Evolutionary conservation across 1,140 invertebrate genomes (phyloP), one percentile per base, ranked within the genome.

Genomic region (Yoshiicerus persimilis): DNA sequence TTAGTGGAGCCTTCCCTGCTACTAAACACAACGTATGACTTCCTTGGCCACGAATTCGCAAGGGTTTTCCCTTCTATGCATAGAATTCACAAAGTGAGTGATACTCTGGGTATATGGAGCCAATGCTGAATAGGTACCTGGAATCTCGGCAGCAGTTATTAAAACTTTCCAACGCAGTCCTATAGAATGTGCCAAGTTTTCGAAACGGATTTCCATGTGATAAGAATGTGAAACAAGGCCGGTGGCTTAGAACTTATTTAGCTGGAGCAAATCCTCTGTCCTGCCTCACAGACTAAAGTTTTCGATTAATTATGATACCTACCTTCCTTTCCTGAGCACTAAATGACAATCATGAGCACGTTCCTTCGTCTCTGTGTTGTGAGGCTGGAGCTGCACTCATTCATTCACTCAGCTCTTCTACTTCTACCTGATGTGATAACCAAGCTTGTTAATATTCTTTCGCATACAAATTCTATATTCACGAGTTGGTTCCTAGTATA

Each of bases 281-380:
- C 75, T 80, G 75, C 75, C 75, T 80, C 75, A 80, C 75, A 36
- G 75, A 80, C 75, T 47, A 84, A 84, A 84, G 38, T 84, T 84
- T 84, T 84, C 83, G 83, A 84, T 84, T 84, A 84, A 84, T 84
- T 84, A 84, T 84, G 83, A 84, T 84, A 84, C 83, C 41, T 84
- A 84, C 38, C 83, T 84, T 56, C 83, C 41, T 56, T 84, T 47
- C 32, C 83, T 84, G 41, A 47, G 83, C 41, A 41, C 41, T 84
- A 84, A 56, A 56, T 84, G 83, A 84, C 41, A 56, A 27, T 84
- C 83, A 84, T 47, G 41, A 84, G 83, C 83, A 84, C 83, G 83
- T 84, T 47, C 38, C 83, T 47, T 27, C 47, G 47, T 56, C n/a
- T 56, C 47, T 56, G 47, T 16, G 47, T 56, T 16, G 13, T 16